phyloP scores from a whole-genome alignment of 2,888 invertebrate species.

The Tortricodes alternella region DNA sequence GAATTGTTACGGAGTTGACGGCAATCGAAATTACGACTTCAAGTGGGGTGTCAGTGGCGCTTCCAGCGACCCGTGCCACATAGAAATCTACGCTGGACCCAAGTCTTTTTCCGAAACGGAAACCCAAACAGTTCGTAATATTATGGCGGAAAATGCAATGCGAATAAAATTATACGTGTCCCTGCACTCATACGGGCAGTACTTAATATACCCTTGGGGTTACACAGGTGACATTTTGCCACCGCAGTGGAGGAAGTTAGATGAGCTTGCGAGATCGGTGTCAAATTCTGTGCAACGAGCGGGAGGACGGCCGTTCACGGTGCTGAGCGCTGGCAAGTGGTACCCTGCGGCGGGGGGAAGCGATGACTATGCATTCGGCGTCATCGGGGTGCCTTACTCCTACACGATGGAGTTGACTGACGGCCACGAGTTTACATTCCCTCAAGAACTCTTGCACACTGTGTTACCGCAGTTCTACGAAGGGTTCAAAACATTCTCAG shows the following conservation, averaged over 20 bases:
- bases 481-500: constrained; percentile 62
- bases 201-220: constrained; percentile 85
- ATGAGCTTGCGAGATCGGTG: constrained; percentile 63
- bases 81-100: constrained; percentile 83
- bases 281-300: constrained; percentile 65
- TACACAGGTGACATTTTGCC: constrained; percentile 77
- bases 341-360: constrained; percentile 84
- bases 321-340: constrained; percentile 80
- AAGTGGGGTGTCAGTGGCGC: constrained; percentile 87
- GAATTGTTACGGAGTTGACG: constrained; percentile 85
- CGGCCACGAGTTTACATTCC: constrained; percentile 85
- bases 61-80: constrained; percentile 82
- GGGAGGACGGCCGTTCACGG: constrained; percentile 70
- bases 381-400: constrained; percentile 76
- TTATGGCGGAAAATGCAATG: constrained; percentile 72
- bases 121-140: constrained; percentile 77
- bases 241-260: constrained; percentile 70
- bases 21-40: constrained; percentile 87
- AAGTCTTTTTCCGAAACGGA: constrained; percentile 85
- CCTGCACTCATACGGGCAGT: constrained; percentile 87
- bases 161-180: constrained; percentile 85
- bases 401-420: constrained; percentile 85
- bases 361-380: constrained; percentile 84
- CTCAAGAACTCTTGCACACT: constrained; percentile 62
- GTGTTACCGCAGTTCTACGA: constrained; percentile 65